A percentile compares a stretch with the other conserved stretches of the same genome.
phyloP scores from a whole-genome alignment of 2,888 invertebrate species.

The Auanema sp. region DNA sequence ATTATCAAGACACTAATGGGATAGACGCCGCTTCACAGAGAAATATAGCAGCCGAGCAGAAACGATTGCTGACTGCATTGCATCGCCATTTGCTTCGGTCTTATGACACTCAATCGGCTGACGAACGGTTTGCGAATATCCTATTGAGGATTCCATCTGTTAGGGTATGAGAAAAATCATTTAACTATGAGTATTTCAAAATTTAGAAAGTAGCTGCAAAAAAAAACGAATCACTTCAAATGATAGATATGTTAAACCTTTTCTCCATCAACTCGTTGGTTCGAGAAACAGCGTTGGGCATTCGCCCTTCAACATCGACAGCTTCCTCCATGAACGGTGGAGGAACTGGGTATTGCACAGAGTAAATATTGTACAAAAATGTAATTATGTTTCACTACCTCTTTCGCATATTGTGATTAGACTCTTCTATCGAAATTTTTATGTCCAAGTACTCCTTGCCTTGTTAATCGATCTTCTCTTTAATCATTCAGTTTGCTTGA shows the following conservation, averaged over 20 bases:
- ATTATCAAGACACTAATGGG: constrained; percentile 57
- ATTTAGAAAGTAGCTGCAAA: constrained; percentile 62
- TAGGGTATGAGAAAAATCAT: constrained; percentile 29
- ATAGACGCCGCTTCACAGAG: constrained; percentile 61
- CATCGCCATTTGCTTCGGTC: constrained; percentile 38
- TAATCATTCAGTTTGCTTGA: no score
- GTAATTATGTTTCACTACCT: no score
- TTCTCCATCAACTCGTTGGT: constrained; percentile 57
- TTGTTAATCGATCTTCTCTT: no score
- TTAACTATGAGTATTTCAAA: not conserved
- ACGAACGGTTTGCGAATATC: constrained; percentile 57
- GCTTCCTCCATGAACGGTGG: no score
- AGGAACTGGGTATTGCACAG: no score
- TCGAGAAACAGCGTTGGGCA: constrained; percentile 58
- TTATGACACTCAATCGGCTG: constrained; percentile 39
- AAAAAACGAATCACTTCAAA: constrained; percentile 62
- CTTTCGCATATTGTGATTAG: no score
- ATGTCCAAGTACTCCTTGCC: no score
- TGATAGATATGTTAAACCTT: constrained; percentile 62
- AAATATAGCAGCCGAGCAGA: constrained; percentile 62
- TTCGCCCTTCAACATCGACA: constrained; percentile 26
- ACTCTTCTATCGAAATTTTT: no score
- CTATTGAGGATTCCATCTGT: constrained; percentile 60
- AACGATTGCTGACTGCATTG: constrained; percentile 55
- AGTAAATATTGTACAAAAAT: no score